Evolutionary conservation across 2,888 invertebrate species (phyloP).

Genomic region (Spodoptera littoralis): DNA sequence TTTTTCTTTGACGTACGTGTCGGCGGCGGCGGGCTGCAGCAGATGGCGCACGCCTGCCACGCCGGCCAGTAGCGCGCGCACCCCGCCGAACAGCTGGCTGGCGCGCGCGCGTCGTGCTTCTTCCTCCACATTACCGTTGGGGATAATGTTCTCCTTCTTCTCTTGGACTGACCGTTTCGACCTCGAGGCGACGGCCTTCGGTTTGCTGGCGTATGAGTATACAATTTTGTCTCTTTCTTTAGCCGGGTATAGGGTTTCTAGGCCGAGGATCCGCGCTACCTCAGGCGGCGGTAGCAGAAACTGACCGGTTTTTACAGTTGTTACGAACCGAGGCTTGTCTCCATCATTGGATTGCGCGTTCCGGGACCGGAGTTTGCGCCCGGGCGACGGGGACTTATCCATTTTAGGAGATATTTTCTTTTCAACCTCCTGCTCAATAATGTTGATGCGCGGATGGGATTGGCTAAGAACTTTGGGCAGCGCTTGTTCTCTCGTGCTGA

Average conservation of each 20-base stretch:
- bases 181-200: constrained; percentile 83
- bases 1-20: constrained; percentile 6
- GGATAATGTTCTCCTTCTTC: constrained; percentile 51
- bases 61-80: constrained; percentile 75
- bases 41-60: constrained; percentile 70
- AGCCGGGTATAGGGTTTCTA: constrained; percentile 80
- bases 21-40: constrained; percentile 14
- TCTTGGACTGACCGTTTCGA: constrained; percentile 59
- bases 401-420: constrained; percentile 61
- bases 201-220: constrained; percentile 91
- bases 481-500: constrained; percentile 73
- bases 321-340: constrained; percentile 91
- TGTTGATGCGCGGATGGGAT: constrained; percentile 75
- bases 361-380: constrained; percentile 60
- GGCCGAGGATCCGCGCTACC: constrained; percentile 90
- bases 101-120: constrained; percentile 59
- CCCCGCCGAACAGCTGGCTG: constrained; percentile 68
- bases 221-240: constrained; percentile 79
- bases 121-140: constrained; percentile 37
- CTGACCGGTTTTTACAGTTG: constrained; percentile 93
- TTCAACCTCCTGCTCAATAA: constrained; percentile 59
- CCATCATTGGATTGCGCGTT: constrained; percentile 61
- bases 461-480: constrained; percentile 62
- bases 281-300: constrained; percentile 94
- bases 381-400: constrained; percentile 69